Evolutionary conservation across 2,797 vertebrate genomes (phyloP).

Genomic region (Phalloptychus januarius): DNA sequence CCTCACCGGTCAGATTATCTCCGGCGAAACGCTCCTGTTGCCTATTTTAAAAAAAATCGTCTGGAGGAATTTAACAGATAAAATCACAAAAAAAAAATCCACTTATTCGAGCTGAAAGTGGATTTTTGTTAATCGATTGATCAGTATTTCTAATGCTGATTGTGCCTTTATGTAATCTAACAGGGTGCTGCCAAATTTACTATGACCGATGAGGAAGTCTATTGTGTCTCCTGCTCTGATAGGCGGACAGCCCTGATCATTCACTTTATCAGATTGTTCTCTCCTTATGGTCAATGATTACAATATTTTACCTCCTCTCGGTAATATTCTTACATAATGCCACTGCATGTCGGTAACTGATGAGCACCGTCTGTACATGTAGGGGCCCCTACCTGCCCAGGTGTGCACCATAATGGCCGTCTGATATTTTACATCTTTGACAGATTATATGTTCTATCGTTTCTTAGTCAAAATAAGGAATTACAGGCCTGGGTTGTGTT

Average conservation of each 20-base stretch:
- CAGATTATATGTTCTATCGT: not conserved
- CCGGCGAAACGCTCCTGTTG: not conserved
- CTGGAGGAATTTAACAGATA: constrained; percentile 41
- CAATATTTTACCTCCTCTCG: not conserved
- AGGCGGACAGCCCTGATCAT: constrained; percentile 23
- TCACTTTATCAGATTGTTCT: not conserved
- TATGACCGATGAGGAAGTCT: constrained; percentile 64
- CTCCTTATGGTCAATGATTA: not conserved
- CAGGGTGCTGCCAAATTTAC: constrained; percentile 42
- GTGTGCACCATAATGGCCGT: not conserved
- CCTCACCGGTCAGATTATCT: not conserved
- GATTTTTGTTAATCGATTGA: not conserved
- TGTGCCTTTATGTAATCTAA: constrained; percentile 30
- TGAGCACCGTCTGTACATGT: constrained; percentile 34
- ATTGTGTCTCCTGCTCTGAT: constrained; percentile 64
- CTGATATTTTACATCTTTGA: not conserved
- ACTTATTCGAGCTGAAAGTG: not conserved
- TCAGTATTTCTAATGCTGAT: not conserved
- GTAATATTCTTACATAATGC: not conserved
- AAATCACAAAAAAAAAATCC: not conserved
- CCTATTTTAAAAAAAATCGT: not conserved
- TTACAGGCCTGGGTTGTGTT: not conserved
- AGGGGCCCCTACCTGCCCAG: constrained; percentile 56
- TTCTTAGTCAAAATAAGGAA: constrained; percentile 8
- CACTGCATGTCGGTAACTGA: not conserved